Base-by-base conservation (phyloP, 2,888 invertebrate species). In the Leptura quadrifasciata region DNA sequence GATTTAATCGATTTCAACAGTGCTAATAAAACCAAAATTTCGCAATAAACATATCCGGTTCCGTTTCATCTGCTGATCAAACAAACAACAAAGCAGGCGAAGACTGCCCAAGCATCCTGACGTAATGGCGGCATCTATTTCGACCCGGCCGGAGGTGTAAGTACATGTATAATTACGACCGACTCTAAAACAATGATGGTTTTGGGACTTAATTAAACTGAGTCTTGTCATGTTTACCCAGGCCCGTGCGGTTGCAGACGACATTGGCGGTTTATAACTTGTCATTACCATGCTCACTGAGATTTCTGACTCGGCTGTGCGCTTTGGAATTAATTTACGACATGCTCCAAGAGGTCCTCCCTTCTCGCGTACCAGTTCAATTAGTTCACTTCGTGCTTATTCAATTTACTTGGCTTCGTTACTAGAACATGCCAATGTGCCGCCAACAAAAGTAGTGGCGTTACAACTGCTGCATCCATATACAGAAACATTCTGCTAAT, bases 151-250 rank as follows among this genome's bases (percentile, higher is more conserved):
- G 74, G 81, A 80, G 81, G 82, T 80, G 82, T 80, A 81, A 85
- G 83, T 84, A 86, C 85, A 85, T 84, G 86, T 85, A 85, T 86
- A 87, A 87, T 86, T 85, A 84, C 84, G 81, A 80, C 74, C 81
- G 85, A 79, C 83, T 86, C 85, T 85, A 85, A 87, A 88, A 88
- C 88, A 88, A 88, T 87, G 87, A 88, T 84, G 87, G 87, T 87
- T 87, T 87, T 84, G 86, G 87, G 87, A 87, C 88, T 88, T 89
- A 88, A 89, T 89, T 89, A 88, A 88, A 88, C 86, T 84, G 87
- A 85, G 86, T 88, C 88, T 88, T 88, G 89, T 88, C 88, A 88
- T 88, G 88, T 88, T 88, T 88, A 87, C 85, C 84, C 88, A 86
- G 87, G 86, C 85, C 84, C 83, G 83, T 84, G 87, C 84, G 85